phyloP scores from a whole-genome alignment of 2,797 vertebrate genomes.

The Manis crassicaudata region DNA sequence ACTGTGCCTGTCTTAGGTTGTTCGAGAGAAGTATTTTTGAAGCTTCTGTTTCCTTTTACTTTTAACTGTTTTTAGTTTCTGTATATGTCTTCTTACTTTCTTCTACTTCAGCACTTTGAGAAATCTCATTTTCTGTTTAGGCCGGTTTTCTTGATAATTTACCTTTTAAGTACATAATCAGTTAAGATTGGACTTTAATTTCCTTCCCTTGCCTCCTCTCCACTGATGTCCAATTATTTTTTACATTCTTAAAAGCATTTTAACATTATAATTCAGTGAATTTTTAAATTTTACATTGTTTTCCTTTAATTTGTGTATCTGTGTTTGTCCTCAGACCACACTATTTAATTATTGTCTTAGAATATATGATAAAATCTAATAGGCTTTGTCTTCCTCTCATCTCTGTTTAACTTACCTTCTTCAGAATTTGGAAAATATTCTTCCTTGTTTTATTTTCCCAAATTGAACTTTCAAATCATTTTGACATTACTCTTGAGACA shows the following conservation, averaged over 20 bases:
- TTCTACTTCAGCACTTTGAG: constrained; percentile 21
- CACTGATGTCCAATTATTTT: neutral
- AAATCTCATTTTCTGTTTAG: constrained; percentile 18
- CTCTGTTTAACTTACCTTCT: constrained; percentile 7
- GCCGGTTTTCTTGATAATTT: neutral
- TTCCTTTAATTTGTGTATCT: constrained; percentile 19
- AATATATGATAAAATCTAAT: neutral
- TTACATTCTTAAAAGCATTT: constrained; percentile 40
- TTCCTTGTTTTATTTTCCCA: constrained; percentile 44
- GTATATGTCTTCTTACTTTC: neutral
- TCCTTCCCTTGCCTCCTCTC: neutral
- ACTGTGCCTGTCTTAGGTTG: no score
- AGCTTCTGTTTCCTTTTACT: neutral
- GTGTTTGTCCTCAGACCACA: neutral
- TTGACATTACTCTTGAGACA: neutral
- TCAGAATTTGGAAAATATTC: constrained; percentile 43
- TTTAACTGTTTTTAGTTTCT: constrained; percentile 37
- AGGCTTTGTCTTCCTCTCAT: neutral
- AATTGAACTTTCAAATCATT: neutral
- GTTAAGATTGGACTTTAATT: constrained; percentile 25
- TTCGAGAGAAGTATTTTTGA: neutral
- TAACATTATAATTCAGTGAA: constrained; percentile 9
- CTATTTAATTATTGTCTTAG: constrained; percentile 23
- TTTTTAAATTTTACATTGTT: neutral
- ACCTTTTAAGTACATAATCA: constrained; percentile 6